Conservation (phyloP, 2,113 vertebrate genomes). For the Ornithorhynchus anatinus region DNA sequence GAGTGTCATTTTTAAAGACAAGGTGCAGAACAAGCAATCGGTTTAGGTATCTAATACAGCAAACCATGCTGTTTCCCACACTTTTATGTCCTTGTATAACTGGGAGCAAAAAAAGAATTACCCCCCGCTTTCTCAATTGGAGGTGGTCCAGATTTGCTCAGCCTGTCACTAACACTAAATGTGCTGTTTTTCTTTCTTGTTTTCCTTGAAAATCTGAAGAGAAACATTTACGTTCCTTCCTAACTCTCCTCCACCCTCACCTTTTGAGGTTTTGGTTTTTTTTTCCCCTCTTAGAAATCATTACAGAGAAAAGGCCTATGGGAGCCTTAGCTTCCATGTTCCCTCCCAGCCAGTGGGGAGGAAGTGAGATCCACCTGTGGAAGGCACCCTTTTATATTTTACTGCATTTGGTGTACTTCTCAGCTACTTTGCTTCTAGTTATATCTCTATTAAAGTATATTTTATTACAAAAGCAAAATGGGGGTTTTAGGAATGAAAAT, state of each 20-base stretch:
- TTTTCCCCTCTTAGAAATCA: not conserved
- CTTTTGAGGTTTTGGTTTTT: constrained; percentile 56
- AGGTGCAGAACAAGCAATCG: constrained; percentile 67
- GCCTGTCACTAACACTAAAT: constrained; percentile 75
- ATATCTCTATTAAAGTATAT: constrained; percentile 77
- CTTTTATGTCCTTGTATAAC: constrained; percentile 64
- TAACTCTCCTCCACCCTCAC: constrained; percentile 51
- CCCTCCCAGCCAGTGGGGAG: constrained; percentile 59
- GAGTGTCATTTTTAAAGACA: constrained; percentile 57
- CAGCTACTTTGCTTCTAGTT: constrained; percentile 73
- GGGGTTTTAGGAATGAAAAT: constrained; percentile 49
- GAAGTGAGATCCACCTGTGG: constrained; percentile 53
- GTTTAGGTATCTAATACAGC: constrained; percentile 63
- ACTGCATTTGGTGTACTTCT: constrained; percentile 69
- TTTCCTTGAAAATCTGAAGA: constrained; percentile 67
- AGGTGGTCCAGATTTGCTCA: constrained; percentile 75
- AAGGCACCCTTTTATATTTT: constrained; percentile 70
- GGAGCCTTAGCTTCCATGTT: constrained; percentile 55
- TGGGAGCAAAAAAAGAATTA: constrained; percentile 62
- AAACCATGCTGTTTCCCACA: constrained; percentile 56
- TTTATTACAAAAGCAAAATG: constrained; percentile 72
- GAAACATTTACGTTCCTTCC: constrained; percentile 56
- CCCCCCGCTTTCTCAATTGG: constrained; percentile 72
- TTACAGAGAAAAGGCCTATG: not conserved
- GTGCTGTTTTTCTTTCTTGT: constrained; percentile 64